A percentile compares a stretch with the other conserved stretches of the same genome.
Evolutionary conservation across 2,113 vertebrate genomes (phyloP).

Genomic region (Melanocharis versteri): DNA sequence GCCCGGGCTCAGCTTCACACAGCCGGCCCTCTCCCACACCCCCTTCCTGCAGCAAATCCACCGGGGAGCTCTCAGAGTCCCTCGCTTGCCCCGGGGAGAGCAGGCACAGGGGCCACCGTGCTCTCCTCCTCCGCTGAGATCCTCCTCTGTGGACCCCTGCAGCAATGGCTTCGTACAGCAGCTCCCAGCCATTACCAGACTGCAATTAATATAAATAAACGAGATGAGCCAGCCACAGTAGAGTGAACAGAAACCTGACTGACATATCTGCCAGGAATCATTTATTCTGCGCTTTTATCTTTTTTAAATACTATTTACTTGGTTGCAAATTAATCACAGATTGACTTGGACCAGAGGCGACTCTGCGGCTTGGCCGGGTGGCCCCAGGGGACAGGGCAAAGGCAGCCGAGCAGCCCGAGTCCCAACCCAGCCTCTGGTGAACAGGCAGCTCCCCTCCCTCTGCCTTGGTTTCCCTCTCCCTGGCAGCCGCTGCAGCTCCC

Average conservation of each 20-base stretch:
- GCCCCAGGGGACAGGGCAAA: not conserved
- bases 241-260: not conserved
- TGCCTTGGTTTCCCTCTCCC: not conserved
- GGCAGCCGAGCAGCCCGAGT: not conserved
- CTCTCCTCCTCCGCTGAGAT: not conserved
- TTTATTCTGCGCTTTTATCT: not conserved
- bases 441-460: not conserved
- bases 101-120: fast-evolving
- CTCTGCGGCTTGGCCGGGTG: not conserved
- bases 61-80: fast-evolving
- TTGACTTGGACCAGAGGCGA: not conserved
- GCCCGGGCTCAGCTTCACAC: not conserved
- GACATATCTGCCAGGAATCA: not conserved
- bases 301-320: not conserved
- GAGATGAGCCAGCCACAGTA: not conserved
- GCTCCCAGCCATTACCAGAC: not conserved
- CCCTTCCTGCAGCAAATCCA: not conserved
- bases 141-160: not conserved
- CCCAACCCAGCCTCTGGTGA: not conserved
- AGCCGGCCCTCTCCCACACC: not conserved
- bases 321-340: not conserved
- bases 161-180: not conserved
- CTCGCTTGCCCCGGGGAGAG: not conserved
- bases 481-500: not conserved
- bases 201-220: not conserved